Evolutionary conservation across 2,113 vertebrate species (phyloP).

Genomic region (Scolopax mira): DNA sequence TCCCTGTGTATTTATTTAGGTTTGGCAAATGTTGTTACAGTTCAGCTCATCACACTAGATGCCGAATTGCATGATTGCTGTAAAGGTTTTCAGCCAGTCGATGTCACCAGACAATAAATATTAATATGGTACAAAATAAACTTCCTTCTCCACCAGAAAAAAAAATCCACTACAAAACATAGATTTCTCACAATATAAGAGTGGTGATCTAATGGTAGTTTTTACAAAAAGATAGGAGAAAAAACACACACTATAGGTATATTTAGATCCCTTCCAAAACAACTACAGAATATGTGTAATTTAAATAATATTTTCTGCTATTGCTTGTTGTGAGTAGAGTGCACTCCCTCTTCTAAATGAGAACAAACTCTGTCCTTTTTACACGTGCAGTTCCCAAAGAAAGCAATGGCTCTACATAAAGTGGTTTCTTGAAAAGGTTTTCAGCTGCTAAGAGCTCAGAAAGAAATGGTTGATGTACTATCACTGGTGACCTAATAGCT

Average conservation of each 20-base stretch:
- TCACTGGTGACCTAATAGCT: background rate
- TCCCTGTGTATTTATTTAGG: background rate
- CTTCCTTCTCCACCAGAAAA: background rate
- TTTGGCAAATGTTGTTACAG: background rate
- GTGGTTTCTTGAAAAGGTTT: constrained; percentile 12
- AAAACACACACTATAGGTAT: background rate
- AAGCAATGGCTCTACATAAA: background rate
- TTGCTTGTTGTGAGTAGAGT: background rate
- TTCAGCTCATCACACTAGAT: background rate
- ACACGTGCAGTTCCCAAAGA: background rate
- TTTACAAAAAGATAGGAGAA: background rate
- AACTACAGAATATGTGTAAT: background rate
- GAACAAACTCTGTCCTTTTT: background rate
- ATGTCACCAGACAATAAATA: background rate
- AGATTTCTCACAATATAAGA: background rate
- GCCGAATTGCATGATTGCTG: background rate
- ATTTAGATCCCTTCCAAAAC: background rate
- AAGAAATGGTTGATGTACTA: background rate
- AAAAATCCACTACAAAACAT: background rate
- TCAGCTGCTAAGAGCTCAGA: background rate
- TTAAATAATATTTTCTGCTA: background rate
- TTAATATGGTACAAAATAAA: background rate
- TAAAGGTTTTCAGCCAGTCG: background rate
- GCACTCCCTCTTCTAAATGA: background rate
- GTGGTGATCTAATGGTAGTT: background rate